Base-by-base conservation (phyloP, 2,113 vertebrate species). In the Erinaceus europaeus region DNA sequence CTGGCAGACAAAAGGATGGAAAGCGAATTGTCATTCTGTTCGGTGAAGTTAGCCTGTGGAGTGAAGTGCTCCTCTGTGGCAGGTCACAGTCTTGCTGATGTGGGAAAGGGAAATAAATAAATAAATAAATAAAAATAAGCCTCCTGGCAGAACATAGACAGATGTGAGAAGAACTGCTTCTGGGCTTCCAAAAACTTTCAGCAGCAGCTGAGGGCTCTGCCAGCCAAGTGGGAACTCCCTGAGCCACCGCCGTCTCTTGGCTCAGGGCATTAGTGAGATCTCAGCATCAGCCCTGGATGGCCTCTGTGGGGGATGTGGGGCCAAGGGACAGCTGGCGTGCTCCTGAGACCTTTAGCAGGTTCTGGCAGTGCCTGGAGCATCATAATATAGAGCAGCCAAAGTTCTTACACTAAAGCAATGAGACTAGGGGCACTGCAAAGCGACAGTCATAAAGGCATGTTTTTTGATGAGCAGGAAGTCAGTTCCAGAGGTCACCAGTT, bases 121-220 rank as follows among this genome's bases (percentile, higher is more conserved):
- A 50, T 15, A 50, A 50, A 50, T 11, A 50, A 50, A 50, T 11
- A 50, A 9, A 50, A 12, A 95, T 92, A 93, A 53, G 84, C 90
- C 92, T 94, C 67, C 89, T 92, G 92, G 88, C 91, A 94, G 91
- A 95, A 92, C 86, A 93, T 12, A 94, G 86, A 62, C 83, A 82
- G 86, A 91, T 71, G 77, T 53, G 83, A 95, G 71, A 53, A 18
- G 90, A 94, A 73, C 14, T 83, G 94, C 90, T 82, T 90, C 85
- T 83, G 92, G 91, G 89, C 83, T 96, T 95, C 94, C 83, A 92
- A 72, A 93, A 94, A 88, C 74, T 81, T 92, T 94, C 94, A 90
- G 86, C 57, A 38, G 87, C 83, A 95, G 90, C 84, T 0, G 0
- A 93, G 78, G 73, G 78, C 84, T 76, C 59, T 44, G 34, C n/a